A percentile compares a stretch with the other conserved stretches of the same genome.
Evolutionary conservation across 2,888 invertebrate species (phyloP).

Genomic region (Nezara viridula): DNA sequence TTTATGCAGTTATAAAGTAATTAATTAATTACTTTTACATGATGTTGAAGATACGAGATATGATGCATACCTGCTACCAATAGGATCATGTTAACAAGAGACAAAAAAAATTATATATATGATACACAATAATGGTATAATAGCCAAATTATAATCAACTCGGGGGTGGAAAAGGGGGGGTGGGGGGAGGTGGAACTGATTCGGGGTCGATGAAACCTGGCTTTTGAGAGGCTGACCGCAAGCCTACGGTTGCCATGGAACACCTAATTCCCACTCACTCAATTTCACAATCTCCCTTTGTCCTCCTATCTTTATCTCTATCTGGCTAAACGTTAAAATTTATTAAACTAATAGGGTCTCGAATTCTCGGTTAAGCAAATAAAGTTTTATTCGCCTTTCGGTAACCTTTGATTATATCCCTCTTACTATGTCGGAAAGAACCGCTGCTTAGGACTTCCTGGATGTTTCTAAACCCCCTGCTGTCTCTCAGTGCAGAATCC

Average conservation of each 20-base stretch:
- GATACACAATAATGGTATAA: neutral
- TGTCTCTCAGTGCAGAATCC: too few relatives aligned
- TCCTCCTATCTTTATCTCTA: neutral
- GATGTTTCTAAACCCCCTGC: too few relatives aligned
- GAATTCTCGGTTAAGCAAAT: neutral
- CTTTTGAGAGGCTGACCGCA: constrained; percentile 25
- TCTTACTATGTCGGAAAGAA: too few relatives aligned
- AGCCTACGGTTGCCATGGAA: constrained; percentile 23
- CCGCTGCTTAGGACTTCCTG: too few relatives aligned
- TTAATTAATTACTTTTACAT: too few relatives aligned
- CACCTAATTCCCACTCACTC: constrained; percentile 28
- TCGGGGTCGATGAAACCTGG: constrained; percentile 13
- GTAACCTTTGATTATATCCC: neutral
- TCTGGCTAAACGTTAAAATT: neutral
- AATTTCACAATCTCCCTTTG: neutral
- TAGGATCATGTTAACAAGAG: too few relatives aligned
- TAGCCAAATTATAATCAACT: neutral
- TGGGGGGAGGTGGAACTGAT: neutral
- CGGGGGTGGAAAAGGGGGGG: neutral
- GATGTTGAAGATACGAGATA: too few relatives aligned
- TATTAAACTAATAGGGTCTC: neutral
- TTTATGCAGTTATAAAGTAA: too few relatives aligned
- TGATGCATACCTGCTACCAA: too few relatives aligned
- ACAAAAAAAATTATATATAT: too few relatives aligned
- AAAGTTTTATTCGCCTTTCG: neutral